These are phyloP conservation scores for Caenorhabditis virilis DNA, from an alignment of 2,888 invertebrate genomes.

Conservation along the genomic window DNA sequence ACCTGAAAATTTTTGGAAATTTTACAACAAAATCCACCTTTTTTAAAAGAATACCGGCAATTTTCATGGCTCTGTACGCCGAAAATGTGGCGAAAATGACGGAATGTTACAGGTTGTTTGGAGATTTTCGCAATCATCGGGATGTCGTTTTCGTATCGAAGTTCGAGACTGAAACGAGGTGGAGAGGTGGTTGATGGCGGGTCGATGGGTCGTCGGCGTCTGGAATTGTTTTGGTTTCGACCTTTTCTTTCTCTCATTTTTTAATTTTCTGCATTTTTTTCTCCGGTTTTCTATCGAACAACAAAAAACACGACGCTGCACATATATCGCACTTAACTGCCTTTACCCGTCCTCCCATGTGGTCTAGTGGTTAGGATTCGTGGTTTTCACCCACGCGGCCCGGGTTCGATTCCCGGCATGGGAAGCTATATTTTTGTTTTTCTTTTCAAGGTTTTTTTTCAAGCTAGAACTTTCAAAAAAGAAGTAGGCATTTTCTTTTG, in stretches of 20 bases:
- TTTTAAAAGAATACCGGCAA: constrained; percentile 12
- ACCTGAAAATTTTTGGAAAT: constrained; percentile 30
- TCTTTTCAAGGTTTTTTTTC: too few relatives aligned
- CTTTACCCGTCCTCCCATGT: too few relatives aligned
- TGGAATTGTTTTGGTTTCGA: too few relatives aligned
- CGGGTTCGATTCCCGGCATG: constrained; percentile 69
- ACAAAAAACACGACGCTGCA: too few relatives aligned
- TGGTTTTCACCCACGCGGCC: constrained; percentile 69
- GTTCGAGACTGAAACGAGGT: constrained; percentile 8
- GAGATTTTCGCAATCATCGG: constrained; percentile 47
- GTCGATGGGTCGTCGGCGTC: too few relatives aligned
- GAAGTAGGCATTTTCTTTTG: too few relatives aligned
- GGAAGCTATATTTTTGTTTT: too few relatives aligned
- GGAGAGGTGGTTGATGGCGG: neutral
- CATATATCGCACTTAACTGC: too few relatives aligned
- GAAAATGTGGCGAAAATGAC: constrained; percentile 48
- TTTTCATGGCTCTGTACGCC: constrained; percentile 29
- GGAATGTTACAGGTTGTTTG: constrained; percentile 31
- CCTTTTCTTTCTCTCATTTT: too few relatives aligned
- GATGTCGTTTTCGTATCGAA: constrained; percentile 36
- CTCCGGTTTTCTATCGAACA: too few relatives aligned
- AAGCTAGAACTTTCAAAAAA: too few relatives aligned
- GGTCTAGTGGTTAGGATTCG: constrained; percentile 27
- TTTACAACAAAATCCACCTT: neutral
- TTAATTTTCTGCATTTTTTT: too few relatives aligned